phyloP scores from a whole-genome alignment of 2,113 vertebrate species.

The Capreolus pygargus region DNA sequence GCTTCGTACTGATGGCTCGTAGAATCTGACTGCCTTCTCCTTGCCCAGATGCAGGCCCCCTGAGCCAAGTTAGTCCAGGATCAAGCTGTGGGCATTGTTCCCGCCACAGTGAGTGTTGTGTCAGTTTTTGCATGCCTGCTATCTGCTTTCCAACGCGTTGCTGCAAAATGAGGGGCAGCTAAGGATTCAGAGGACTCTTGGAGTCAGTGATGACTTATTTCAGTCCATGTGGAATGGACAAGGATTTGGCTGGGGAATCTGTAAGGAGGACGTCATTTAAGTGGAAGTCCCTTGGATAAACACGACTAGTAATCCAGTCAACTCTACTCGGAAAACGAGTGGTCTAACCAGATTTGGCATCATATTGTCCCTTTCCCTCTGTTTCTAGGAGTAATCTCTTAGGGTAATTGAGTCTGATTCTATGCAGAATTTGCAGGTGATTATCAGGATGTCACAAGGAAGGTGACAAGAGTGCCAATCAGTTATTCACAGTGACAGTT shows the following conservation, averaged over 20 bases:
- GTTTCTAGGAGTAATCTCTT: background rate
- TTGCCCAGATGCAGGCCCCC: background rate
- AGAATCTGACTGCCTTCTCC: background rate
- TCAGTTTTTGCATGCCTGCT: rapidly evolving
- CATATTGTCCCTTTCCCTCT: rapidly evolving
- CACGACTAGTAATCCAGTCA: too few relatives aligned
- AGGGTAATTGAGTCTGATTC: background rate
- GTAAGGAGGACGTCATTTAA: background rate
- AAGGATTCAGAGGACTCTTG: background rate
- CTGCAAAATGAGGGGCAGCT: background rate
- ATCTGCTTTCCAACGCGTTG: rapidly evolving
- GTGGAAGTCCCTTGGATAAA: background rate
- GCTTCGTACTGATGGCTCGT: background rate
- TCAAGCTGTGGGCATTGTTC: background rate
- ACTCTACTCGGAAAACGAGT: background rate
- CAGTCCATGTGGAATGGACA: background rate
- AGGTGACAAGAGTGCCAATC: rapidly evolving
- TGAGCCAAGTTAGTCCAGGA: background rate
- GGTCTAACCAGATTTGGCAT: background rate
- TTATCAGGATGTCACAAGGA: background rate
- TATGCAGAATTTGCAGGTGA: too few relatives aligned
- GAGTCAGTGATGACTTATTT: background rate
- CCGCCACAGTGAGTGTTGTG: rapidly evolving
- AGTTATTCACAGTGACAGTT: rapidly evolving
- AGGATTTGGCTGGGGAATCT: background rate